phyloP scores from a whole-genome alignment of 1,140 invertebrate genomes.

The Sycophila sp. region DNA sequence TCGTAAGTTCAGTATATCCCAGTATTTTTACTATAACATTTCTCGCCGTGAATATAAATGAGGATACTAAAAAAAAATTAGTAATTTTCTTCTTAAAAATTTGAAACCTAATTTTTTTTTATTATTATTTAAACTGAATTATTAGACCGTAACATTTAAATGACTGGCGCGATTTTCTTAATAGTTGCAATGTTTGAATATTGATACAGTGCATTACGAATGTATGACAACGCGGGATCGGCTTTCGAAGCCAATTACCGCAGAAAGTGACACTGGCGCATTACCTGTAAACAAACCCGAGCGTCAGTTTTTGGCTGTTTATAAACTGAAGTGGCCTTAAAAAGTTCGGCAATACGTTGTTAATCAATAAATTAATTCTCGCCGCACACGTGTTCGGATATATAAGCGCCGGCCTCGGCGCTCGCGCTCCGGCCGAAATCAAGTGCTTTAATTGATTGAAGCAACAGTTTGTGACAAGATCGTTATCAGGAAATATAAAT shows the following conservation, averaged over 20 bases:
- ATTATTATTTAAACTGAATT: no score
- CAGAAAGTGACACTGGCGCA: slow-evolving; percentile 12
- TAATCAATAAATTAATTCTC: slow-evolving; percentile 10
- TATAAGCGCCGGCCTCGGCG: neutral
- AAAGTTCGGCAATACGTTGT: slow-evolving; percentile 9
- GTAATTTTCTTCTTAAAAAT: no score
- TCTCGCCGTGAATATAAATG: no score
- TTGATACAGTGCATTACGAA: no score
- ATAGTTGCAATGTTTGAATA: no score
- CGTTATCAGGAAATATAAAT: slow-evolving; percentile 26
- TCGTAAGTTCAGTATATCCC: no score
- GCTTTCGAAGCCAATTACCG: slow-evolving; percentile 1
- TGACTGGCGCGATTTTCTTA: no score
- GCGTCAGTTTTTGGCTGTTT: neutral
- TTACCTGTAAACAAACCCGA: neutral
- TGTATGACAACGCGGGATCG: neutral
- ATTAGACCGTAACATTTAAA: no score
- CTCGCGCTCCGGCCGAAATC: neutral
- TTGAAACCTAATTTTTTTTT: no score
- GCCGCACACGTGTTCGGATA: neutral
- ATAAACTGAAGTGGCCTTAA: slow-evolving; percentile 14
- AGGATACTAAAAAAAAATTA: no score
- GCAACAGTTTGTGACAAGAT: slow-evolving; percentile 34
- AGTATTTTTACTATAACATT: no score
- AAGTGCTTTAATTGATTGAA: slow-evolving; percentile 21